Evolutionary conservation across 2,888 invertebrate genomes (phyloP), one percentile per base, ranked within the genome.

Genomic region (Erebia epiphron): DNA sequence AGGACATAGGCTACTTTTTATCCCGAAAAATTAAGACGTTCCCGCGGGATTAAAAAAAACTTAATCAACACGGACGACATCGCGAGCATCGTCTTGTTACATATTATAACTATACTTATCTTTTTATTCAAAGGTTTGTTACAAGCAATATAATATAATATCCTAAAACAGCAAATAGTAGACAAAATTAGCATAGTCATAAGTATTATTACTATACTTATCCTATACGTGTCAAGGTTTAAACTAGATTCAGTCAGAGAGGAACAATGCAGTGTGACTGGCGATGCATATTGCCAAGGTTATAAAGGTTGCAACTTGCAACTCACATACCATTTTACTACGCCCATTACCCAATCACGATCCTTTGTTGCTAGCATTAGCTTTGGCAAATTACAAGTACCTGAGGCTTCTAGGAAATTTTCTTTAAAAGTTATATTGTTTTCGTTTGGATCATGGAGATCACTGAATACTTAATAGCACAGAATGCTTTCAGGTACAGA

Each of bases 181-280:
- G 13, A 21, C 14, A 16, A 49, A 13, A 62, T 62, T 46, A 64
- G 64, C 35, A 52, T 35, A 14, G 26, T 7, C 67, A 52, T 61
- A 60, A n/a, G n/a, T 21, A 67, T 16, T 26, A 68, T 67, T 14
- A 56, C 52, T 26, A 62, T 50, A 49, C 14, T 65, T 61, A 65
- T 43, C 63, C 50, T 35, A 67, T 69, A 72, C 65, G 65, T 72
- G 72, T 69, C 72, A 74, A 74, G 74, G 67, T 41, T 49, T 60
- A 21, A 49, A 52, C 49, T 52, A 67, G 18, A 61, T 57, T 18
- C 60, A 43, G 67, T 13, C 49, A 49, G 50, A 64, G 64, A 73
- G 58, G 72, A 75, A 76, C 73, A 73, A 76, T 75, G 73, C 75
- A 71, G 41, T 66, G 69, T 62, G 61, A 69, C 68, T 65, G 70